Evolutionary conservation across 2,888 invertebrate genomes (phyloP).

Genomic region (Macaria liturata): DNA sequence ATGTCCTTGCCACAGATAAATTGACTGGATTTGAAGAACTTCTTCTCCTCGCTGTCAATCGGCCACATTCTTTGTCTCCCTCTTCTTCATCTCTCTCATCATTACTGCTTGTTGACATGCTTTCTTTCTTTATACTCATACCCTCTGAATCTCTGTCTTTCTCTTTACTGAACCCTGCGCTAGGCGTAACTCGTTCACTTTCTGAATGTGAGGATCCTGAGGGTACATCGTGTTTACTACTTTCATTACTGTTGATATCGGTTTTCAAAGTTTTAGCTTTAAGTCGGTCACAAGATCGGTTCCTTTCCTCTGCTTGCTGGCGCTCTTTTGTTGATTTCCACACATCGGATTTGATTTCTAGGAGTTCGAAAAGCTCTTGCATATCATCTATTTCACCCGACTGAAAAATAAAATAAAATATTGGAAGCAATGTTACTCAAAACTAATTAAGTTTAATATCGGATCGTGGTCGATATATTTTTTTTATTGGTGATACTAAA

Average conservation of each 20-base stretch:
- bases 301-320: constrained; percentile 76
- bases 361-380: constrained; percentile 91
- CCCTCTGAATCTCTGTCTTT: constrained; percentile 70
- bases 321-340: constrained; percentile 85
- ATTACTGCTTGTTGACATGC: constrained; percentile 78
- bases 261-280: constrained; percentile 75
- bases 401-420: constrained; percentile 69
- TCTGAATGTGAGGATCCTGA: constrained; percentile 79
- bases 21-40: constrained; percentile 93
- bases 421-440: too few species aligned
- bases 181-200: constrained; percentile 74
- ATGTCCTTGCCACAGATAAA: constrained; percentile 85
- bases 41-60: constrained; percentile 84
- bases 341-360: constrained; percentile 93
- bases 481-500: background rate
- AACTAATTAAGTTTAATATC: background rate
- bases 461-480: too few species aligned
- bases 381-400: constrained; percentile 91
- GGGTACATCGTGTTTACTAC: constrained; percentile 78
- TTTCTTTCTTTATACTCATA: constrained; percentile 79
- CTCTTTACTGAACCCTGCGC: constrained; percentile 78
- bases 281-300: constrained; percentile 76
- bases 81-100: constrained; percentile 81
- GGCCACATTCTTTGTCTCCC: constrained; percentile 74
- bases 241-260: constrained; percentile 80